Evolutionary conservation across 2,797 vertebrate species (phyloP).

Genomic region (Pitangus sulphuratus): DNA sequence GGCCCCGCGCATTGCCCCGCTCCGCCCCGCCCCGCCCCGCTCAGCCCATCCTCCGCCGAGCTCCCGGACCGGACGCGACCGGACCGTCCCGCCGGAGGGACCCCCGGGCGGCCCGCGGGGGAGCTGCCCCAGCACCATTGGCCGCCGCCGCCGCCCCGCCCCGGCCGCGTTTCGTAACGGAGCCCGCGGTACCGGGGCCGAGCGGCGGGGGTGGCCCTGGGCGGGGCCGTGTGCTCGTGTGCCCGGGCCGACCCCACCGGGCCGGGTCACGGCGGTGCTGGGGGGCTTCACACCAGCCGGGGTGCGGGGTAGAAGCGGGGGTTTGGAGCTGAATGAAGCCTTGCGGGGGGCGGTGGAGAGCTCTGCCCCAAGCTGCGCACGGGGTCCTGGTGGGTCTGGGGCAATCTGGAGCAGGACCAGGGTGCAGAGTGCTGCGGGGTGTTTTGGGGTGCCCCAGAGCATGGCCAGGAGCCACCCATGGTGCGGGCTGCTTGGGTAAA

Average conservation of each 20-base stretch:
- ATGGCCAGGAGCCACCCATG: not conserved
- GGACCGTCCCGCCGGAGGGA: not conserved
- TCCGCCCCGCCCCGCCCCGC: not conserved
- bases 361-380: rapidly evolving
- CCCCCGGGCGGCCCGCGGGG: not conserved
- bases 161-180: conserved; percentile 42
- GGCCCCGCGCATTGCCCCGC: not conserved
- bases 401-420: not conserved
- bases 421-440: not conserved
- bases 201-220: not conserved
- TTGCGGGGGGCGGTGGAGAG: not conserved
- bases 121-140: not conserved
- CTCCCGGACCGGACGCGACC: not conserved
- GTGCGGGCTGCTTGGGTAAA: rapidly evolving
- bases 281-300: not conserved
- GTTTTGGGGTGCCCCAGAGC: not conserved
- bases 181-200: not conserved
- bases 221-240: rapidly evolving
- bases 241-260: not conserved
- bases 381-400: rapidly evolving
- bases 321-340: not conserved
- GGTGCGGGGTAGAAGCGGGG: not conserved
- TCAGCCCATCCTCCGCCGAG: not conserved
- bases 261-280: rapidly evolving
- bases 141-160: not conserved